Evolutionary conservation across 2,888 invertebrate species (phyloP).

Genomic region (Leptinotarsa tumamoca): DNA sequence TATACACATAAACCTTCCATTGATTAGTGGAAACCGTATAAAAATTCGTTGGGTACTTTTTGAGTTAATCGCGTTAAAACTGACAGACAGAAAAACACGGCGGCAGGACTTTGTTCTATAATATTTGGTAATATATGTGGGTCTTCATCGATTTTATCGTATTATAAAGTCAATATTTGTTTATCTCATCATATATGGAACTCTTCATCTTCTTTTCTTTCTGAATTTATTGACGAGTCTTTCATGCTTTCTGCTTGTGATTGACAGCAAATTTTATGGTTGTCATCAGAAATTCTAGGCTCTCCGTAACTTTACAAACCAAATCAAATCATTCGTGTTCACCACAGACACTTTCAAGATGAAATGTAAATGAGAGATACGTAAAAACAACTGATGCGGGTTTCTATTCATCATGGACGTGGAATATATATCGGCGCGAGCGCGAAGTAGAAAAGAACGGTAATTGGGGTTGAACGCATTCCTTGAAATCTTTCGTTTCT

Average conservation of each 20-base stretch:
- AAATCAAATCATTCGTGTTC: conserved; percentile 6
- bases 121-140: too few relatives aligned
- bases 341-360: conserved; percentile 13
- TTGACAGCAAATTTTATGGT: background rate
- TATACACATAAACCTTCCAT: too few relatives aligned
- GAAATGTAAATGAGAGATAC: conserved; percentile 35
- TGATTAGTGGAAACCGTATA: too few relatives aligned
- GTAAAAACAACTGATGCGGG: background rate
- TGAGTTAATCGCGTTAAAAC: too few relatives aligned
- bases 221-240: background rate
- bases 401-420: conserved; percentile 28
- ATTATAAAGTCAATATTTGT: too few relatives aligned
- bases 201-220: background rate
- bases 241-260: background rate
- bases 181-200: background rate
- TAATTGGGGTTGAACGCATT: conserved; percentile 36
- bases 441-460: background rate
- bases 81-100: too few relatives aligned
- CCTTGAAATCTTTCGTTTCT: conserved; percentile 22
- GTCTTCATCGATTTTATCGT: too few relatives aligned
- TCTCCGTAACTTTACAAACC: background rate
- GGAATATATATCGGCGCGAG: conserved; percentile 20
- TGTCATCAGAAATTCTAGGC: background rate
- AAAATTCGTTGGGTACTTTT: too few relatives aligned
- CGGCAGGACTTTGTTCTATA: too few relatives aligned